Evolutionary conservation across 2,888 invertebrate species (phyloP), one percentile per base, ranked within the genome.

Genomic region (Dicyrtoma fusca): DNA sequence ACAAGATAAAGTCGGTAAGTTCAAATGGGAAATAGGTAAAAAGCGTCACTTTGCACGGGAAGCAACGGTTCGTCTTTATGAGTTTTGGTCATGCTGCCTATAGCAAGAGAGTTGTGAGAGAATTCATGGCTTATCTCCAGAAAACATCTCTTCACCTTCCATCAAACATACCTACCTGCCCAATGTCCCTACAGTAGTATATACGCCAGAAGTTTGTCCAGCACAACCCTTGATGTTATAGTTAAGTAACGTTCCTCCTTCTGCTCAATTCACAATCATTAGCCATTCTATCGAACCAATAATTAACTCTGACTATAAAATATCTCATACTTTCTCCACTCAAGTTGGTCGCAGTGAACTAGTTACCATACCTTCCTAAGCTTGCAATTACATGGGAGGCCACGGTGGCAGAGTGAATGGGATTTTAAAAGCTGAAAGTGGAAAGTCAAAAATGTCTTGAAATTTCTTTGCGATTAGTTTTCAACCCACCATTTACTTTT

Each of bases 81-180:
- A 71, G 63, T 21, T 21, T 25, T 62, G 71, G 64, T 71, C 71
- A 71, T 71, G 71, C 64, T 42, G 47, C 26, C 51, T 68, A 19
- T 64, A 5, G 5, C 49, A 4, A 17, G n/a, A 34, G 34, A 34
- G 34, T 34, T 34, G 34, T 34, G 34, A 34, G 34, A 34, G 42
- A n/a, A 42, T 61, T 63, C 13, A 23, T 63, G 21, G 13, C 61
- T 59, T 69, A 69, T 69, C 61, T 69, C 23, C n/a, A 47, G 1
- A 2, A 5, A 25, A 59, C 21, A 42, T 47, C 19, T 45, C 21
- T 45, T 23, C 47, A 45, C 63, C 47, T 63, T n/a, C n/a, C n/a
- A n/a, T n/a, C n/a, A n/a, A n/a, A n/a, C n/a, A n/a, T n/a, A n/a
- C n/a, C n/a, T n/a, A n/a, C n/a, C 45, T 34, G 6, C 47, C 42